These are phyloP conservation scores for Trimorus sp. DNA, from an alignment of 2,888 invertebrate species.

Conservation along the genomic window DNA sequence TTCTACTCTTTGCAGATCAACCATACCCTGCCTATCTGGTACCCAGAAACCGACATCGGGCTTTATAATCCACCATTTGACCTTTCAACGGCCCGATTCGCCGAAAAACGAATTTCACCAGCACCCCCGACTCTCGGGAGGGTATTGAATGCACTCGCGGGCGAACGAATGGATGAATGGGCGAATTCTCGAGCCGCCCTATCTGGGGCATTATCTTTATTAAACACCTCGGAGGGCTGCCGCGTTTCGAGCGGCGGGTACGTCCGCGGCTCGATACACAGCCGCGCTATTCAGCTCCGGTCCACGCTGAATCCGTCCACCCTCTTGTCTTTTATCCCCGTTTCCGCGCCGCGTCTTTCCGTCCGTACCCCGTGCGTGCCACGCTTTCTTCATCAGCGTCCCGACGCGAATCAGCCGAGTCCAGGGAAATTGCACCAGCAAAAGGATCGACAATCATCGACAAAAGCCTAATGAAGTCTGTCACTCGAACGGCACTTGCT, in stretches of 20 bases:
- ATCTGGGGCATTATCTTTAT: constrained; percentile 81
- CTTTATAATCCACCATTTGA: background rate
- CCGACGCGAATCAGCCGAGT: constrained; percentile 8
- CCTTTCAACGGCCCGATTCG: constrained; percentile 17
- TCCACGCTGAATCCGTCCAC: constrained; percentile 57
- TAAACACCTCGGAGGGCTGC: constrained; percentile 78
- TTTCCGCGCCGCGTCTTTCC: constrained; percentile 34
- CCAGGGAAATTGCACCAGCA: background rate
- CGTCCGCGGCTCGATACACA: constrained; percentile 55
- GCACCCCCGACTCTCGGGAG: constrained; percentile 14
- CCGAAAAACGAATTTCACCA: constrained; percentile 50
- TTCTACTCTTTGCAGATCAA: no score
- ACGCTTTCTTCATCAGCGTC: constrained; percentile 26
- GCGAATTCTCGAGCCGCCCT: constrained; percentile 77
- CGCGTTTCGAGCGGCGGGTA: constrained; percentile 63
- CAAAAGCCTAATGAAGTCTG: no score
- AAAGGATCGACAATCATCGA: no score
- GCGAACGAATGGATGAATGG: constrained; percentile 76
- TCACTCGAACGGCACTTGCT: no score
- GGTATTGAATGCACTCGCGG: constrained; percentile 79
- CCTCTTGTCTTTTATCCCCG: constrained; percentile 42
- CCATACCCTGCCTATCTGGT: no score
- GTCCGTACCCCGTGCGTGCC: constrained; percentile 19
- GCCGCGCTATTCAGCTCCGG: constrained; percentile 43
- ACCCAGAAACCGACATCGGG: background rate